These are phyloP conservation scores for Synaphobranchus kaupii DNA, from an alignment of 2,797 vertebrate species.

Conservation along the genomic window DNA sequence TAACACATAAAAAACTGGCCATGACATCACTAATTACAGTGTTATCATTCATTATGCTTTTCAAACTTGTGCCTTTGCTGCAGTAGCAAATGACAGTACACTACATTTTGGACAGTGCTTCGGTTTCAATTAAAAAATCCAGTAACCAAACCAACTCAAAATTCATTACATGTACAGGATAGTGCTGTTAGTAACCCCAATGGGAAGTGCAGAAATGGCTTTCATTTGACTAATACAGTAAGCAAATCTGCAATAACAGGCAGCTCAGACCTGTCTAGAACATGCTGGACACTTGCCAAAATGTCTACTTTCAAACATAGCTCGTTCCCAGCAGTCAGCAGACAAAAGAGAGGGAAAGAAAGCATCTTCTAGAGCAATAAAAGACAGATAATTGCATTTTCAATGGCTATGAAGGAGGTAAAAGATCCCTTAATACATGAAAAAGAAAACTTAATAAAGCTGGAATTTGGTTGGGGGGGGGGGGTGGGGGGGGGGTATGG, in stretches of 20 bases:
- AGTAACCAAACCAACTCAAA: neutral
- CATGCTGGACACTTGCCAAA: constrained; percentile 73
- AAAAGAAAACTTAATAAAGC: neutral
- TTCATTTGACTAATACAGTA: constrained; percentile 60
- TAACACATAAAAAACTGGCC: neutral
- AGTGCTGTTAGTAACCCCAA: constrained; percentile 5
- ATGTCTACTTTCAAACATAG: constrained; percentile 68
- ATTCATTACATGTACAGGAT: neutral
- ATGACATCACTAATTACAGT: neutral
- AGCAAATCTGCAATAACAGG: constrained; percentile 60
- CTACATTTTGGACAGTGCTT: neutral
- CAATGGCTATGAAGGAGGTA: constrained; percentile 43
- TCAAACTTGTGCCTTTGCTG: constrained; percentile 24
- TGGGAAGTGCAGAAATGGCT: constrained; percentile 28
- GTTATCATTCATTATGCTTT: constrained; percentile 20
- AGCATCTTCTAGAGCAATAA: constrained; percentile 30
- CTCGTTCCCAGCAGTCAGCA: constrained; percentile 52
- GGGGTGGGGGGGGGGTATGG: neutral
- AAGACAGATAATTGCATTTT: constrained; percentile 49
- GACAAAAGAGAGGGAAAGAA: constrained; percentile 54
- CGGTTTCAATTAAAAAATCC: neutral
- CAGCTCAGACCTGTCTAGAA: constrained; percentile 69
- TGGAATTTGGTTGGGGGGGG: neutral
- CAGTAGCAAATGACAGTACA: constrained; percentile 26
- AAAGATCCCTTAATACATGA: neutral